A percentile compares a stretch with the other conserved stretches of the same genome.
Evolutionary conservation across 2,113 vertebrate species (phyloP).

Genomic region (Percopsis transmontana): DNA sequence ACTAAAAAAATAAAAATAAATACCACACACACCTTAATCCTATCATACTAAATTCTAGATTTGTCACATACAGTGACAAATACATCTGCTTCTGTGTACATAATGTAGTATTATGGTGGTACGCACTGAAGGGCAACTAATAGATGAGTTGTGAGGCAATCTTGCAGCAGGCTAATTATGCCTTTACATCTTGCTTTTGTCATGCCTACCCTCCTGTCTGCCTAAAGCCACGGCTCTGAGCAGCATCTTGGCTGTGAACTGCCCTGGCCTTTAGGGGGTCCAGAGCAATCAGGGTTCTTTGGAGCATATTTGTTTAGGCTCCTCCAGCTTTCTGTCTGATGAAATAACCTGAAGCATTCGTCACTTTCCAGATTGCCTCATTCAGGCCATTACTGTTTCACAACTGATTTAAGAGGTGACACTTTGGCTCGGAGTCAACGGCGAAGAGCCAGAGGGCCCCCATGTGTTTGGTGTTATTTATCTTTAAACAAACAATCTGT

Average conservation of each 20-base stretch:
- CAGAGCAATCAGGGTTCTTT: constrained; percentile 16
- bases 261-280: background rate
- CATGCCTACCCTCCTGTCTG: constrained; percentile 10
- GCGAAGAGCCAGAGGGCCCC: constrained; percentile 20
- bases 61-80: constrained; percentile 17
- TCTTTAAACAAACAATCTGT: constrained; percentile 10
- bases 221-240: background rate
- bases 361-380: background rate
- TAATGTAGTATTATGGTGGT: background rate
- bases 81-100: constrained; percentile 21
- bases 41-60: constrained; percentile 12
- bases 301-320: constrained; percentile 30
- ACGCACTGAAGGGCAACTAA: constrained; percentile 42
- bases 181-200: constrained; percentile 34
- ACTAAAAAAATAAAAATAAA: background rate
- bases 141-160: constrained; percentile 32
- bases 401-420: constrained; percentile 43
- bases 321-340: constrained; percentile 12
- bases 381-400: constrained; percentile 22
- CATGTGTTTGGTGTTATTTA: constrained; percentile 4
- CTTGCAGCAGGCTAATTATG: constrained; percentile 33
- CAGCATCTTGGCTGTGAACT: constrained; percentile 2
- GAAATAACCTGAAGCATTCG: constrained; percentile 34
- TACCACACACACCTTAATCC: background rate
- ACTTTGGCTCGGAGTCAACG: background rate